Conservation (phyloP, 2,888 invertebrate species). For the Eubasilissa splendida region DNA sequence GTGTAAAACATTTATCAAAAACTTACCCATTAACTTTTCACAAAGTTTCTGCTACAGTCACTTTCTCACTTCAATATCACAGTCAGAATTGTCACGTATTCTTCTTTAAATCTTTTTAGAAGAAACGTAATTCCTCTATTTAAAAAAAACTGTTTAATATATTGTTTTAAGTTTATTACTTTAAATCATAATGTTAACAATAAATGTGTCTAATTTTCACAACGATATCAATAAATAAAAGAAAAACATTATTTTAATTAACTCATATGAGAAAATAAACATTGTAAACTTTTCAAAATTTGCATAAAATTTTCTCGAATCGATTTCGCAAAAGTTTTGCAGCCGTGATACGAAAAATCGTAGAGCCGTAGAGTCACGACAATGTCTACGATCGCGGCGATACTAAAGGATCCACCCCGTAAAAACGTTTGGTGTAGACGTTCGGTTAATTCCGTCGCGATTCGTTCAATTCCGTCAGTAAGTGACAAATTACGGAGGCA, state of each 20-base stretch:
- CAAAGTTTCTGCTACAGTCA: neutral
- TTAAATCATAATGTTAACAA: neutral
- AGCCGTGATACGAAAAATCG: neutral
- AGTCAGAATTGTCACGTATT: conserved; percentile 5
- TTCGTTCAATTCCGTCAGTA: conserved; percentile 4
- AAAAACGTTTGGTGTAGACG: neutral
- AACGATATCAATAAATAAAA: too few species aligned
- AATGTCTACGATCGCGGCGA: conserved; percentile 31
- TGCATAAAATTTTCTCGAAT: neutral
- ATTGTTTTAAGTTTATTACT: too few species aligned
- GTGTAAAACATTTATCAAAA: neutral
- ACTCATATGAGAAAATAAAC: neutral
- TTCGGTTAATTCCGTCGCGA: neutral
- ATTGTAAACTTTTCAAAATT: neutral
- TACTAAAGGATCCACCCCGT: conserved; percentile 22
- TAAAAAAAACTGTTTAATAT: too few species aligned
- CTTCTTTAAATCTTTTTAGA: neutral
- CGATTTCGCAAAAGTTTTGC: conserved; percentile 23
- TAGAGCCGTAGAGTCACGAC: conserved; percentile 14
- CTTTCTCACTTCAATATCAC: neutral
- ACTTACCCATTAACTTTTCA: conserved; percentile 21
- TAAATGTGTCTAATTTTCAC: too few species aligned
- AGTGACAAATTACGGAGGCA: conserved; percentile 21
- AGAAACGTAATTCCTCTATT: too few species aligned
- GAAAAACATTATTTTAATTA: too few species aligned